Base-by-base conservation (phyloP, 2,797 vertebrate species). In the Bucorvus abyssinicus region DNA sequence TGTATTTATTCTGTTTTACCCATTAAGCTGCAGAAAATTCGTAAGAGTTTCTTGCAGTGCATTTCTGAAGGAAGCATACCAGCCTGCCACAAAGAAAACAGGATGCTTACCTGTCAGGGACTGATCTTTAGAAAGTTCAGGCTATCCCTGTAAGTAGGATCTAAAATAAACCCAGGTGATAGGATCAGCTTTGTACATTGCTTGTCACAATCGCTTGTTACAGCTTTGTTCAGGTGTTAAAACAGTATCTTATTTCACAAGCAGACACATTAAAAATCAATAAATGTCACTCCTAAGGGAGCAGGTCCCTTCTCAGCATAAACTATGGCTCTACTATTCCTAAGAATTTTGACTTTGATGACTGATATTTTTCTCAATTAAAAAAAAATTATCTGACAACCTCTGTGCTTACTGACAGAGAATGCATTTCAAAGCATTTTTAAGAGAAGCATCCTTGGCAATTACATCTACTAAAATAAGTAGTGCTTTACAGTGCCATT, bases 401-500 rank as follows among this genome's bases (percentile, higher is more conserved):
- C 7, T 63, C 56, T 73, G 59, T 26, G 24, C 60, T 92, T 84
- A 60, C 79, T 89, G 90, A 56, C 59, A 92, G 85, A 88, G 68
- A 88, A 53, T 10, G 44, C 44, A 93, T 70, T 94, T 80, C 26
- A 93, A 96, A 95, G 89, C 21, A 84, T 91, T 93, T 93, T 80
- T 44, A 87, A 92, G 92, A 68, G 89, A 93, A 90, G 38, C 61
- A 84, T 92, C 78, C 81, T 89, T 79, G 83, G 89, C 93, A 96
- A 94, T 92, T 90, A 90, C 40, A 94, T 80, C 88, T 89, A 47
- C 67, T 89, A 93, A 95, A 96, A 93, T 95, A 96, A 96, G 79
- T 42, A 89, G 40, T 73, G 55, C 80, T 86, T 94, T 85, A 65
- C 68, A 94, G 87, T 90, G 83, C 70, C 88, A 73, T 91, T 79